Conservation (phyloP, 2,113 vertebrate genomes). For the Cyrtonyx montezumae region DNA sequence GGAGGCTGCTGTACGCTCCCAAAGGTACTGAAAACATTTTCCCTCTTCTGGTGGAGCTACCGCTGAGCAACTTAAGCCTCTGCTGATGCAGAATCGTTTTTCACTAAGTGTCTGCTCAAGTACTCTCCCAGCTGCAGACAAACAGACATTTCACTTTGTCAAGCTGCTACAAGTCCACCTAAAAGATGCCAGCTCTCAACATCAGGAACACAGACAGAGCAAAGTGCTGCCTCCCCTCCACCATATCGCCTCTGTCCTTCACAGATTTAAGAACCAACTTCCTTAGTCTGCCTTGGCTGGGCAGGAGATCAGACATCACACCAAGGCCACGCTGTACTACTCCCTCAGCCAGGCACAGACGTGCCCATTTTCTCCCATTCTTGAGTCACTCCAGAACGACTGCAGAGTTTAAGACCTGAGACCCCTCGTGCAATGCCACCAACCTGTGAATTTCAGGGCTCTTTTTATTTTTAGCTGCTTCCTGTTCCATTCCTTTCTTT, state of each 20-base stretch:
- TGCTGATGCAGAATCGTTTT: too few relatives aligned
- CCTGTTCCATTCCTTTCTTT: constrained; percentile 93
- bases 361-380: too few relatives aligned
- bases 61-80: background rate
- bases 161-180: background rate
- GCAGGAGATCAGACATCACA: background rate
- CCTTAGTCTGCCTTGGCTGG: background rate
- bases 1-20: background rate
- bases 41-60: background rate
- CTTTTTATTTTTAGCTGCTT: constrained; percentile 93
- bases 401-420: background rate
- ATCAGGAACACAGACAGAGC: background rate
- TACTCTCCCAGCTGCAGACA: background rate
- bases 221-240: background rate
- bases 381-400: background rate
- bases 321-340: background rate
- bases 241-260: background rate
- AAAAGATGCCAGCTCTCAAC: background rate
- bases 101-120: background rate
- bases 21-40: background rate
- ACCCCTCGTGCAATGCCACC: background rate
- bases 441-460: constrained; percentile 99
- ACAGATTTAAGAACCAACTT: background rate
- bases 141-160: background rate
- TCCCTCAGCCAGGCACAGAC: background rate